Evolutionary conservation across 2,888 invertebrate genomes (phyloP).

Genomic region (Aphidoletes aphidimyza): DNA sequence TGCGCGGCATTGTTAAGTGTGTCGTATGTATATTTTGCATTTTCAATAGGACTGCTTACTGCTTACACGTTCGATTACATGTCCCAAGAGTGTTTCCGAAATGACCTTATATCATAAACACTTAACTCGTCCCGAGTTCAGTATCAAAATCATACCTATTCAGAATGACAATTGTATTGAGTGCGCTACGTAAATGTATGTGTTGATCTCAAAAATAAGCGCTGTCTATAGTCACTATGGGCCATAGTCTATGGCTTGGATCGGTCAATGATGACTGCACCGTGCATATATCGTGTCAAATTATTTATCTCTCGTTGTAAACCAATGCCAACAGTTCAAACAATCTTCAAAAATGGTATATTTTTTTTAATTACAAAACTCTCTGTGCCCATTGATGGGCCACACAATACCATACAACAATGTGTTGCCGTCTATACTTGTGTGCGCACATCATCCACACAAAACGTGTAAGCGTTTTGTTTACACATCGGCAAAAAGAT

Average conservation of each 20-base stretch:
- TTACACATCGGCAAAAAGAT: not conserved
- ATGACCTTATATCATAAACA: slow-evolving; percentile 45
- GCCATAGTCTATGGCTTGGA: too few relatives aligned
- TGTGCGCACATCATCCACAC: not conserved
- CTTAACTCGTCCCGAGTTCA: slow-evolving; percentile 26
- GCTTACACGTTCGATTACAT: slow-evolving; percentile 10
- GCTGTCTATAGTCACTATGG: too few relatives aligned
- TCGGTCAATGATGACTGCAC: not conserved
- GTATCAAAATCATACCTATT: not conserved
- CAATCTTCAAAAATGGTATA: not conserved
- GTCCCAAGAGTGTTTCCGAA: slow-evolving; percentile 7
- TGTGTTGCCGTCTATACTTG: not conserved
- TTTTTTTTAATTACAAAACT: slow-evolving; percentile 32
- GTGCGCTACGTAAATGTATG: too few relatives aligned
- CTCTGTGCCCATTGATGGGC: not conserved
- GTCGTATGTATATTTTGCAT: not conserved
- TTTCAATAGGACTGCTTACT: not conserved
- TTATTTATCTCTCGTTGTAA: not conserved
- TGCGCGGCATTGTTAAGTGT: too few relatives aligned
- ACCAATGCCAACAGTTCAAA: not conserved
- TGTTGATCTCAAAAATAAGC: too few relatives aligned
- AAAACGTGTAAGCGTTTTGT: not conserved
- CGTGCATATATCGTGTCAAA: not conserved
- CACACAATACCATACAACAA: not conserved
- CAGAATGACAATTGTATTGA: too few relatives aligned